A percentile compares a stretch with the other conserved stretches of the same genome.
These are phyloP conservation scores for Bubo scandiacus DNA, from an alignment of 2,113 vertebrate genomes.

Conservation along the genomic window DNA sequence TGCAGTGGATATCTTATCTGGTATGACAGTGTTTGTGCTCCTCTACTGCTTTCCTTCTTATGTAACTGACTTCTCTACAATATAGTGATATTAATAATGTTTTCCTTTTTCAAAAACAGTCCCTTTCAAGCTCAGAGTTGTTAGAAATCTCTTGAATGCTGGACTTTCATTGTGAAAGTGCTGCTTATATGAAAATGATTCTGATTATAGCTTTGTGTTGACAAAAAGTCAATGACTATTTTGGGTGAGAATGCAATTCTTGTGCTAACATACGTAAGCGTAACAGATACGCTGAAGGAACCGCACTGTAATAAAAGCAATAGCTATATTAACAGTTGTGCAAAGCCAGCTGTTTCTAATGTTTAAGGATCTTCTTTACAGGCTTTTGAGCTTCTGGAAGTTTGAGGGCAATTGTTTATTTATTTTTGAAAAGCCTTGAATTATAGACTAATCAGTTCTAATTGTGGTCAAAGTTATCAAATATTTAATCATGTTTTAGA, in stretches of 20 bases:
- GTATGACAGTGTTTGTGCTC: not conserved
- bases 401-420: not conserved
- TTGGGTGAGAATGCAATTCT: not conserved
- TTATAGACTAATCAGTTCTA: not conserved
- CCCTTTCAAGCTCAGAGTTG: not conserved
- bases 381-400: not conserved
- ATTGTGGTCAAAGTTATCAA: not conserved
- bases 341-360: conserved; percentile 13
- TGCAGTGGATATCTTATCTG: not conserved
- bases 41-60: not conserved
- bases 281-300: conserved; percentile 3
- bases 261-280: not conserved
- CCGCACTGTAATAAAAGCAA: not conserved
- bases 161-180: not conserved
- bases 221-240: not conserved
- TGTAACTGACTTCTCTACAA: not conserved
- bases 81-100: not conserved
- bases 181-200: not conserved
- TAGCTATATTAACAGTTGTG: not conserved
- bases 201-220: conserved; percentile 29
- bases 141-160: not conserved
- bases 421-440: not conserved
- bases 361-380: not conserved
- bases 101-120: not conserved
- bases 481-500: not conserved